phyloP scores from a whole-genome alignment of 2,797 vertebrate species.

The Picus viridis region DNA sequence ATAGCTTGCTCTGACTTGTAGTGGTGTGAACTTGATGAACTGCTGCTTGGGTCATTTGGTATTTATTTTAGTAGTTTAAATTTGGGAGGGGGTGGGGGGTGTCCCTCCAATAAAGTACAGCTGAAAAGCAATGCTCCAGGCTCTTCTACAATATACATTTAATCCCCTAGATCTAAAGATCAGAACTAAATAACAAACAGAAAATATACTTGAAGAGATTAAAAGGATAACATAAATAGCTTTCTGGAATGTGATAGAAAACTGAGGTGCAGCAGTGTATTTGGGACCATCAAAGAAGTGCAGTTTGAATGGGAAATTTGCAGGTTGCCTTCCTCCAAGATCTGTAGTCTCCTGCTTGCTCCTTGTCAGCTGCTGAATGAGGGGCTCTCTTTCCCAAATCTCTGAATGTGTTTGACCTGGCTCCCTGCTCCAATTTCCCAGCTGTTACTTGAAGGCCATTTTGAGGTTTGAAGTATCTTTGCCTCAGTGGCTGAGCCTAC shows the following conservation, averaged over 20 bases:
- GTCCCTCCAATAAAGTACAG: background rate
- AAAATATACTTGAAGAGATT: background rate
- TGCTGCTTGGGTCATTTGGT: slow-evolving; percentile 8
- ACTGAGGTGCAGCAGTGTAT: background rate
- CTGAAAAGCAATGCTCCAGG: background rate
- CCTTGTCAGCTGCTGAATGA: background rate
- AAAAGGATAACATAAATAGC: background rate
- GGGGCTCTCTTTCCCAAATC: background rate
- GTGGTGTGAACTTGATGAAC: slow-evolving; percentile 32
- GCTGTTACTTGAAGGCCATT: background rate
- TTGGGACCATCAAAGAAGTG: background rate
- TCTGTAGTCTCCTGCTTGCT: background rate
- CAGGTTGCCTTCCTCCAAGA: background rate
- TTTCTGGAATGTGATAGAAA: background rate
- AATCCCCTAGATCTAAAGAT: background rate
- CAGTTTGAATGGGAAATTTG: background rate
- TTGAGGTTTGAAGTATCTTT: slow-evolving; percentile 26
- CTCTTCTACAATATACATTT: background rate
- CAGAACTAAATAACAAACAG: background rate
- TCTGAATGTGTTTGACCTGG: background rate
- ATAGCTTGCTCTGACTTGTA: slow-evolving; percentile 11
- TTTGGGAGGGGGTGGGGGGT: background rate
- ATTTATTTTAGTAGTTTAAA: slow-evolving; percentile 22
- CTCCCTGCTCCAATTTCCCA: background rate
- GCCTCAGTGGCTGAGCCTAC: background rate